Evolutionary conservation across 2,888 invertebrate genomes (phyloP).

Genomic region (Esperia sulphurella): DNA sequence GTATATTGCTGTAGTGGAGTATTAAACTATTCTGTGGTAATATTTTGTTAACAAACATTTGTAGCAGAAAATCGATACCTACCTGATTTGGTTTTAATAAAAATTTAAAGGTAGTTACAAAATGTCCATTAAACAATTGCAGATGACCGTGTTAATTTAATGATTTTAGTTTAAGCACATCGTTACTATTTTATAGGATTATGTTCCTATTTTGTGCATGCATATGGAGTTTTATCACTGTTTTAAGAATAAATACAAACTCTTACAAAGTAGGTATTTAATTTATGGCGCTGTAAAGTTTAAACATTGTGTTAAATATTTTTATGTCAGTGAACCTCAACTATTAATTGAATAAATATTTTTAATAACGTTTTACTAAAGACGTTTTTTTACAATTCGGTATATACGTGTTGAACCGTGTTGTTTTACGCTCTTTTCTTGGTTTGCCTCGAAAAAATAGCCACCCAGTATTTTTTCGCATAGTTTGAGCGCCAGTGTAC

Average conservation of each 20-base stretch:
- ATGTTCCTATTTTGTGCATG: background rate
- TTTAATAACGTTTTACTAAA: too few relatives aligned
- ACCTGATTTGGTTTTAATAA: too few relatives aligned
- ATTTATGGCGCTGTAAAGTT: background rate
- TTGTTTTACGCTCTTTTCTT: too few relatives aligned
- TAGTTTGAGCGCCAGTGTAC: conserved; percentile 26
- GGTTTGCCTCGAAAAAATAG: background rate
- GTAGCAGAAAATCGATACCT: too few relatives aligned
- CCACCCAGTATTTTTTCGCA: conserved; percentile 7
- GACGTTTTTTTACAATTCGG: too few relatives aligned
- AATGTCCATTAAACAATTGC: conserved; percentile 18
- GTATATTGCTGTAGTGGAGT: too few relatives aligned
- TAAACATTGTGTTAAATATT: background rate
- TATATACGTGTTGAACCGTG: too few relatives aligned
- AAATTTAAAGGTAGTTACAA: too few relatives aligned
- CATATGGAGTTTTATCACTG: background rate
- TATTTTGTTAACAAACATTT: too few relatives aligned
- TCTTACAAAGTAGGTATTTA: conserved; percentile 1
- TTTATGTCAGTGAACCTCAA: background rate
- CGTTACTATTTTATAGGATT: conserved; percentile 14
- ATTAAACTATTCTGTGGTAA: too few relatives aligned
- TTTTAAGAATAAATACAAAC: background rate
- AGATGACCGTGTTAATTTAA: conserved; percentile 15
- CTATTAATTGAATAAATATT: too few relatives aligned
- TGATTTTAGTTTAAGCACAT: conserved; percentile 27